Base-by-base conservation (phyloP, 2,888 invertebrate genomes). In the Crioceris asparagi region DNA sequence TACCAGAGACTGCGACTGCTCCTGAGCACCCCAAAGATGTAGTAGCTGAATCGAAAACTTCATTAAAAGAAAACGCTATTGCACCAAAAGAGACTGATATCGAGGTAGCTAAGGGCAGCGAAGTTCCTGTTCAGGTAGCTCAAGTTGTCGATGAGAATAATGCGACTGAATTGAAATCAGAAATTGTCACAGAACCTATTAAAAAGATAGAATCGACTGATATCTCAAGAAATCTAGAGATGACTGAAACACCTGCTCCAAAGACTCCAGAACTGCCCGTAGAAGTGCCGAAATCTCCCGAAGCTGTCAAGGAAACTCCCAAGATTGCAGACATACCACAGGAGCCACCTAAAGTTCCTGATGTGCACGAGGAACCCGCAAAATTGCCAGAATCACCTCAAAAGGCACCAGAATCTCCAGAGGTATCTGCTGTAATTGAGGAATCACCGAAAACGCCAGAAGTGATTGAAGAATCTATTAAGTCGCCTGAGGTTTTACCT, bases 261-360 rank as follows among this genome's bases (percentile, higher is more conserved):
- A 15, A 27, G 10, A 11, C 27, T 2, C 14, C 10, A 27, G 27
- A 27, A 27, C 12, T 4, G 10, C 15, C 27, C 2, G 27, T 6
- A 27, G 27, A 27, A 27, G 12, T 8, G 4, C 7, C 27, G 5
- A 12, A 27, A 8, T 11, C 27, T 11, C 15, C 27, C 2, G 15
- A 27, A 6, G 27, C 6, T 2, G 6, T 32, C n/a, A 4, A 19
- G 27, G 29, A 32, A 27, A 29, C 37, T 38, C 32, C 37, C 26
- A 32, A 31, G 14, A 17, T 29, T 18, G 25, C 29, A 16, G 16
- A 25, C 3, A 25, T 25, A 25, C 25, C 3, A 12, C 4, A 25
- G 12, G 25, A 25, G 25, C 11, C 25, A 25, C 4, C 25, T 4
- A 6, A 25, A 4, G 25, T 7, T 21, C 6, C 6, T 11, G 25